A percentile compares a stretch with the other conserved stretches of the same genome.
Conservation (phyloP, 2,797 vertebrate genomes). For the Cryptoblepharus egeriae region DNA sequence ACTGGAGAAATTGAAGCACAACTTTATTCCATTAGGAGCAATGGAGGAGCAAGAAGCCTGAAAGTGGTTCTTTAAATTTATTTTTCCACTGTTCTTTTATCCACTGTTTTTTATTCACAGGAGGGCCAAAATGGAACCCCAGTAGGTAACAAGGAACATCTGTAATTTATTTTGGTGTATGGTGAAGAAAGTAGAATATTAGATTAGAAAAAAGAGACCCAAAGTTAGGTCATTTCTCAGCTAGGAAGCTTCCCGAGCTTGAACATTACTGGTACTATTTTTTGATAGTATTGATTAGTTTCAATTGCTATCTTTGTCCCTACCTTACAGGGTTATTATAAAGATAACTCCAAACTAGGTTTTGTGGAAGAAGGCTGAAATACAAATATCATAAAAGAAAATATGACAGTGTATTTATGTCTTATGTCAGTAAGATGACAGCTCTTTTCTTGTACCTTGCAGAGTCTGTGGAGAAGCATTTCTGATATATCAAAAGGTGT, state of each 20-base stretch:
- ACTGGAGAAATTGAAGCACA: no score
- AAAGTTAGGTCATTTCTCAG: background rate
- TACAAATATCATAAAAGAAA: background rate
- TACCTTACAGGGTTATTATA: background rate
- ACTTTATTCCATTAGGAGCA: no score
- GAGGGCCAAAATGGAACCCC: no score
- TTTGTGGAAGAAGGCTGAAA: background rate
- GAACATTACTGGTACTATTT: background rate
- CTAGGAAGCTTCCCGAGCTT: background rate
- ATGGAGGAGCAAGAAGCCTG: no score
- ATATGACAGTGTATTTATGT: background rate
- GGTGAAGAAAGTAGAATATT: constrained; percentile 52
- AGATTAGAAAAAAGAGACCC: constrained; percentile 13
- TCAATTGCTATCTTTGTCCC: background rate
- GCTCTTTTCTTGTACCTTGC: constrained; percentile 48
- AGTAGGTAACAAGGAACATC: no score
- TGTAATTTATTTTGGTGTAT: background rate
- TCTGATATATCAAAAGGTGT: background rate
- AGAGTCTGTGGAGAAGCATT: constrained; percentile 34
- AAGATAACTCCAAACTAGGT: background rate
- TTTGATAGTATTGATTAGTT: no score
- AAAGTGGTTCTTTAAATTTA: no score
- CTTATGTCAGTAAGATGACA: background rate
- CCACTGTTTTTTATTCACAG: no score
- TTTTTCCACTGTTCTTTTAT: no score